A percentile compares a stretch with the other conserved stretches of the same genome.
Evolutionary conservation across 2,797 vertebrate species (phyloP).

Genomic region (Natrix natrix): DNA sequence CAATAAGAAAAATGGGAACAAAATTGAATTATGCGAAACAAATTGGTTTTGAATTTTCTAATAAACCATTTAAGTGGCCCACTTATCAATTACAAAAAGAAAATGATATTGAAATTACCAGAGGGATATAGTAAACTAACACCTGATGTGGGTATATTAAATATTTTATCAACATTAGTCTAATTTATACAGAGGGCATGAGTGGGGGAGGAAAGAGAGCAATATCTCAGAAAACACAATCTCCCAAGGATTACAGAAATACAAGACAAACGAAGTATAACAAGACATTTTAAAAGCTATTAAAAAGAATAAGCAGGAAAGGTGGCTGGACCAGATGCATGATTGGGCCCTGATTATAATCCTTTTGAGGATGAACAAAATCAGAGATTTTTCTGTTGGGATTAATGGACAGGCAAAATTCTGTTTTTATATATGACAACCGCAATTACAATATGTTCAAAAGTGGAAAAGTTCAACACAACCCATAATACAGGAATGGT

Average conservation of each 20-base stretch:
- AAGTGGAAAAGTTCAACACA: not conserved
- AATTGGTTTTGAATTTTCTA: not conserved
- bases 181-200: not conserved
- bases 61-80: not conserved
- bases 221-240: not conserved
- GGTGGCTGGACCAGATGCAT: not conserved
- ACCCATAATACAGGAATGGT: not conserved
- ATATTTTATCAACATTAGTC: not conserved
- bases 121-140: not conserved
- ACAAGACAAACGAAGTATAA: not conserved
- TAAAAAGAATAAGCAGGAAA: not conserved
- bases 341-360: not conserved
- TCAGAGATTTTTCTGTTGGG: not conserved
- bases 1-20: not conserved
- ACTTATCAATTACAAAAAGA: not conserved
- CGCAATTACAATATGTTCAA: not conserved
- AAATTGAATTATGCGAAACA: not conserved
- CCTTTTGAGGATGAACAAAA: not conserved
- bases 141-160: not conserved
- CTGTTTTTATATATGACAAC: not conserved
- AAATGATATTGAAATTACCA: not conserved
- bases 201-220: not conserved
- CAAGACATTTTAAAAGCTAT: not conserved
- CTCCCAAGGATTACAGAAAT: not conserved
- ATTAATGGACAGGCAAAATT: not conserved